A percentile compares a stretch with the other conserved stretches of the same genome.
phyloP scores from a whole-genome alignment of 2,888 invertebrate species.

The Cephonodes hylas region DNA sequence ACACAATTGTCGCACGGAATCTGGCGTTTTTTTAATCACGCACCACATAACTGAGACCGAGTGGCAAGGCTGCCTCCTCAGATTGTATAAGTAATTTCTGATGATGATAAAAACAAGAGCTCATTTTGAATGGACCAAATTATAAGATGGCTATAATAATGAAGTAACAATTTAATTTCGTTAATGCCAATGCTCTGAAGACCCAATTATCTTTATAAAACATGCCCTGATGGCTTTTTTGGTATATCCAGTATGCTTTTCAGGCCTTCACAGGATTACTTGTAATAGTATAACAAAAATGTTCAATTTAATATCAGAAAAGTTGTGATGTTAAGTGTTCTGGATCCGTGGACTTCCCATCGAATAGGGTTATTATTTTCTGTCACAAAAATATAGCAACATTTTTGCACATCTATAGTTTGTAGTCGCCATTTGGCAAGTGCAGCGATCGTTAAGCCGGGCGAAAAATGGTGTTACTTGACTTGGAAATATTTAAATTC shows the following conservation, averaged over 20 bases:
- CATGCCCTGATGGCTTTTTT: background rate
- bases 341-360: too few species aligned
- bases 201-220: background rate
- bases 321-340: too few species aligned
- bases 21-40: constrained; percentile 1
- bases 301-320: too few species aligned
- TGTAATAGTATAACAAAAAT: too few species aligned
- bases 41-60: background rate
- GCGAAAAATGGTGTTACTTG: too few species aligned
- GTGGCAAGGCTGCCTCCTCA: background rate
- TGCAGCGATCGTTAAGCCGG: too few species aligned
- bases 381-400: too few species aligned
- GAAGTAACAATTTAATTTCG: background rate
- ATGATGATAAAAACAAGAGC: background rate
- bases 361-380: too few species aligned
- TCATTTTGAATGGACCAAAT: background rate
- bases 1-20: constrained; percentile 1
- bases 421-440: too few species aligned
- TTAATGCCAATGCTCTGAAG: background rate
- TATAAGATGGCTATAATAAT: background rate
- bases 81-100: background rate
- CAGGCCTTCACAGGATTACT: too few species aligned
- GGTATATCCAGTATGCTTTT: background rate
- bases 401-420: too few species aligned
- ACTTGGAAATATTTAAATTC: too few species aligned